Base-by-base conservation (phyloP, 2,888 invertebrate genomes). In the Luffia ferchaultella region DNA sequence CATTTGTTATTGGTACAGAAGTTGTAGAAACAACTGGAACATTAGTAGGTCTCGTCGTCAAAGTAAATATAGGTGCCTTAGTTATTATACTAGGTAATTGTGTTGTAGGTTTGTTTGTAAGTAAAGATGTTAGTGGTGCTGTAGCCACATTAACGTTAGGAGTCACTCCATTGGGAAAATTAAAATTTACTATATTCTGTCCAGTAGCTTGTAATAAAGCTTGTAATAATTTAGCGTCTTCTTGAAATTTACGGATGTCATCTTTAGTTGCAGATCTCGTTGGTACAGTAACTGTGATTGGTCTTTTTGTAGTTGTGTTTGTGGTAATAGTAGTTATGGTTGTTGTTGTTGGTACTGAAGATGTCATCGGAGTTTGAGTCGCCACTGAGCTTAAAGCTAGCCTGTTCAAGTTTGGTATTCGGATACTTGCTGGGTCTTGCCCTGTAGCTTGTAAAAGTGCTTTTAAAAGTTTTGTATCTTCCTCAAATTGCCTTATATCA, bases 71-170 rank as follows among this genome's bases (percentile, higher is more conserved):
- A 16, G 80, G 82, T 49, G 73, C 68, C 53, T 71, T 55, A 54
- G 69, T 75, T 50, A 72, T 58, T 19, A 75, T 71, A 20, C 78
- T 78, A 3, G 80, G 79, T 19, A 56, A 70, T 76, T 45, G 76
- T 73, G 75, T 72, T 17, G 79, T 78, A 5, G 80, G 78, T 18
- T 77, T 73, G 56, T 70, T 76, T 42, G 76, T 73, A 18, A 65
- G 67, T 54, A 74, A 53, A 20, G 76, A 73, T 17, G 79, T 78
- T 50, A 67, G 67, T 46, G 74, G 75, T 52, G 78, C 76, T 42
- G 78, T 77, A 18, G 78, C 71, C 58, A 82, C 71, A 55, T 80
- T 70, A 20, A 82, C 74, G 55, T 79, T 79, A 45, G 82, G 80
- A 18, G 80, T 80, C 18, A 76, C 63, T 46, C 76, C 72, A 49